phyloP scores from a whole-genome alignment of 2,888 invertebrate genomes.

The Byasa hedistus region DNA sequence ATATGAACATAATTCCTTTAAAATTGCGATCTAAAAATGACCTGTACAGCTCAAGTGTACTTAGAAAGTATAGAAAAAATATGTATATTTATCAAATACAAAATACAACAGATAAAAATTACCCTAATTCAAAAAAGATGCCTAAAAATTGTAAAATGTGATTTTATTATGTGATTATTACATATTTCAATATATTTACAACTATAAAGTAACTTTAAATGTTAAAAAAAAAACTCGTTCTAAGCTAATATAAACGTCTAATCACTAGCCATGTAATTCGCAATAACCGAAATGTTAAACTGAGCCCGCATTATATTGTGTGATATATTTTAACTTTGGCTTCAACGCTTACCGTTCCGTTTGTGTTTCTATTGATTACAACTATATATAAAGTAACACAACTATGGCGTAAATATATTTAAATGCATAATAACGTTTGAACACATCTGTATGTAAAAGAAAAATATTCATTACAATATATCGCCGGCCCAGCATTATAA shows the following conservation, averaged over 20 bases:
- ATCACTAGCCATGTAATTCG: conserved; percentile 79
- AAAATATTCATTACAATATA: conserved; percentile 36
- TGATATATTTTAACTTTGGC: conserved; percentile 31
- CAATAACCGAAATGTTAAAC: conserved; percentile 52
- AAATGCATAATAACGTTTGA: conserved; percentile 38
- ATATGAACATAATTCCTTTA: background rate
- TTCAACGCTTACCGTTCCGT: background rate
- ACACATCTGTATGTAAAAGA: conserved; percentile 31
- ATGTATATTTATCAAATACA: conserved; percentile 29
- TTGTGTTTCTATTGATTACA: background rate
- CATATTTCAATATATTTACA: conserved; percentile 60
- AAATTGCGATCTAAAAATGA: conserved; percentile 18
- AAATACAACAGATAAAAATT: conserved; percentile 36
- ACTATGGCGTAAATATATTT: background rate
- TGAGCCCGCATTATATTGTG: conserved; percentile 37
- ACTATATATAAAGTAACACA: background rate
- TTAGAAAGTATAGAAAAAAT: conserved; percentile 24
- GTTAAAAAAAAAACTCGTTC: conserved; percentile 54
- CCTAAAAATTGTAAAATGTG: conserved; percentile 25
- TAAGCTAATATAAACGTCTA: conserved; percentile 73
- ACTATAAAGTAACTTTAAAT: conserved; percentile 45
- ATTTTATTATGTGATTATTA: conserved; percentile 46
- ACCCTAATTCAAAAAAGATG: conserved; percentile 30
- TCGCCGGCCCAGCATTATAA: conserved; percentile 37
- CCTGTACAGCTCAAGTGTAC: conserved; percentile 29